These are phyloP conservation scores for Gorsachius magnificus DNA, from an alignment of 2,797 vertebrate species.

Conservation along the genomic window DNA sequence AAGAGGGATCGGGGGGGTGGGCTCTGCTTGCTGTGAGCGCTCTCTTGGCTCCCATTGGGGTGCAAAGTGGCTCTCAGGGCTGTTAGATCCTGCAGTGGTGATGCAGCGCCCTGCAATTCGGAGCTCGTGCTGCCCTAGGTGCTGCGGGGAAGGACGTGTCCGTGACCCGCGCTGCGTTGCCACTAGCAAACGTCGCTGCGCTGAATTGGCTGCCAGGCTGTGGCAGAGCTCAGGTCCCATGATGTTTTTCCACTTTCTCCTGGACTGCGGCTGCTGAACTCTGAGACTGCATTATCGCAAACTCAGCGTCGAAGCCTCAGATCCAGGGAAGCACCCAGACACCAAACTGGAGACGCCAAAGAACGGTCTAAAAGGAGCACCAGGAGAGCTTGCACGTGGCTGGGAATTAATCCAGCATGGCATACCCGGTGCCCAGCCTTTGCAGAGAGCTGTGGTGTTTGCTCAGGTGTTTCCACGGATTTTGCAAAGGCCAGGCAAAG, in stretches of 20 bases:
- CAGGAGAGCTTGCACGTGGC: background rate
- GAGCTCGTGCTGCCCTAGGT: background rate
- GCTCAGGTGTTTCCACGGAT: background rate
- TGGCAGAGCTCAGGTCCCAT: background rate
- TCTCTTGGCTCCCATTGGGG: background rate
- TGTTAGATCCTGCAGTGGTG: background rate
- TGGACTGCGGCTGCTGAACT: background rate
- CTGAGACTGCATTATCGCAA: background rate
- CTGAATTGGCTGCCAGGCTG: background rate
- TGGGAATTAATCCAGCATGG: background rate
- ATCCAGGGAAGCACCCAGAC: background rate
- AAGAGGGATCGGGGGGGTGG: background rate
- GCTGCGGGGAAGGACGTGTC: background rate
- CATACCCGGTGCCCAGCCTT: background rate
- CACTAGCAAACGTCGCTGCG: background rate
- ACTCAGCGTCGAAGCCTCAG: background rate
- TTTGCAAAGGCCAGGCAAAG: background rate
- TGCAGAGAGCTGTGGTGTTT: background rate
- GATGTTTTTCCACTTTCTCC: background rate
- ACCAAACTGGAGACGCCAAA: background rate
- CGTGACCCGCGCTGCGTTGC: background rate
- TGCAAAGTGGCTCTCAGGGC: background rate
- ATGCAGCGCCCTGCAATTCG: background rate
- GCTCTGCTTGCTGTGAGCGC: rapidly evolving
- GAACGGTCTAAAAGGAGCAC: background rate